Evolutionary conservation across 2,888 invertebrate species (phyloP), one percentile per base, ranked within the genome.

Genomic region (Leptura quadrifasciata): DNA sequence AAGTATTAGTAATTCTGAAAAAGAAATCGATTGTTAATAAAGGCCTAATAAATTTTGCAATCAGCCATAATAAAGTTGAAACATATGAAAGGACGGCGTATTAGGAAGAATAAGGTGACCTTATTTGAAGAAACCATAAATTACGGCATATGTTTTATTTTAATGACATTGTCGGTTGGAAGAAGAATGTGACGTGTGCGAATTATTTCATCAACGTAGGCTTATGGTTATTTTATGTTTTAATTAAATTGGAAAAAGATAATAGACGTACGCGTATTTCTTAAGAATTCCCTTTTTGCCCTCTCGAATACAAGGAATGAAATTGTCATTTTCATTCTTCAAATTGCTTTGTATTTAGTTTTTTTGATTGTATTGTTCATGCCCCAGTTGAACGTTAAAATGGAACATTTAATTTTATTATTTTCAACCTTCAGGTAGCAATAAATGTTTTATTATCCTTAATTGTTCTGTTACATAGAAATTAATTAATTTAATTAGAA

Each of bases 151-250:
- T 68, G 75, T 77, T 76, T 73, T 73, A 67, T 79, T 79, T 81
- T 82, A 83, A 82, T 79, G 79, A 80, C 81, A 76, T 80, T 79
- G 77, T 77, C 77, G 80, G 78, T 67, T 76, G 72, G 47, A 72
- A 78, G 63, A 81, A 79, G 79, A 79, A 84, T 84, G 74, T 80
- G 77, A 81, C 79, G 82, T 79, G 80, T 81, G 81, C 84, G 80
- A 83, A 81, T 78, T 78, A 84, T 85, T 81, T 82, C 75, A 81
- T 79, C 81, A 77, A 83, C 81, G 81, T 82, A 81, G 75, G 84
- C 85, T 85, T 86, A 86, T 84, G 84, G 84, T 85, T 85, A 87
- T 87, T 88, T 87, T 87, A 87, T 87, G 87, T 87, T 87, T 87
- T 88, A 88, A 88, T 88, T 88, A 88, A 87, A 85, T 83, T 78